These are phyloP conservation scores for Ernsta delagoae DNA, from an alignment of 2,888 invertebrate species.

Conservation along the genomic window DNA sequence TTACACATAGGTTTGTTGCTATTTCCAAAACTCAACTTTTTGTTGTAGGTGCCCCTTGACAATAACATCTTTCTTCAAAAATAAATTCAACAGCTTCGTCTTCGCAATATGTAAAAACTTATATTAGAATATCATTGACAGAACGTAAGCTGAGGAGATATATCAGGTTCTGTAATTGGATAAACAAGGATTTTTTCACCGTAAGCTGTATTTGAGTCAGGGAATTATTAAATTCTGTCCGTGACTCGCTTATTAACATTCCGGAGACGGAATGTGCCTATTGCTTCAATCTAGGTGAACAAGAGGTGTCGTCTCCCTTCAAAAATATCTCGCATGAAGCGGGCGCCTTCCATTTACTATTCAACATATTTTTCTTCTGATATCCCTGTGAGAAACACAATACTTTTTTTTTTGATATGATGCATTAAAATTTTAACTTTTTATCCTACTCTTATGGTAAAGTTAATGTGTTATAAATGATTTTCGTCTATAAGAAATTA, in stretches of 20 bases:
- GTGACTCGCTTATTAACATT: slow-evolving; percentile 43
- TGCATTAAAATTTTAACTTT: too few relatives aligned
- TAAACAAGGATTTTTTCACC: slow-evolving; percentile 6
- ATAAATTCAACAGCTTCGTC: too few relatives aligned
- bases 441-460: too few relatives aligned
- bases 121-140: background rate
- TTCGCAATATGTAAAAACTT: too few relatives aligned
- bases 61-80: too few relatives aligned
- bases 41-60: too few relatives aligned
- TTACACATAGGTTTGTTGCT: too few relatives aligned
- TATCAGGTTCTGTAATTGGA: background rate
- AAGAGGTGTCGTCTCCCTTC: slow-evolving; percentile 24
- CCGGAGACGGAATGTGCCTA: slow-evolving; percentile 26
- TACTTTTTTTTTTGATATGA: background rate
- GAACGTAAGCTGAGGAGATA: background rate
- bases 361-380: background rate
- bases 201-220: slow-evolving; percentile 39
- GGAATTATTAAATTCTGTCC: slow-evolving; percentile 44
- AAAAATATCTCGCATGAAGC: slow-evolving; percentile 7
- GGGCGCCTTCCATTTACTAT: background rate
- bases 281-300: slow-evolving; percentile 27
- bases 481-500: too few relatives aligned
- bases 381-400: background rate
- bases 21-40: too few relatives aligned
- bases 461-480: too few relatives aligned